A percentile compares a stretch with the other conserved stretches of the same genome.
phyloP scores from a whole-genome alignment of 2,888 invertebrate species.

The Tiliacea aurago region DNA sequence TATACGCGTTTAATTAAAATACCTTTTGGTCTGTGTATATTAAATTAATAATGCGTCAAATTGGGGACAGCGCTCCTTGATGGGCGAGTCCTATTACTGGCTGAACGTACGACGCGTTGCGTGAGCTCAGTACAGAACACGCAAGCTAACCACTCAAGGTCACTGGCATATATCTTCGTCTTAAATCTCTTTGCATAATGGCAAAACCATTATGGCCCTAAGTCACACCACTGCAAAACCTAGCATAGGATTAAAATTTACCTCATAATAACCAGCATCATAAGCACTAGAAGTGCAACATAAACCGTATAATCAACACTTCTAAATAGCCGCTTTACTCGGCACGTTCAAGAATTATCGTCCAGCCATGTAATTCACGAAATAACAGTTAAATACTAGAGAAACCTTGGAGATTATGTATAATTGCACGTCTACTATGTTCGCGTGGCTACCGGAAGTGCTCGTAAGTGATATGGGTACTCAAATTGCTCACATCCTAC shows the following conservation, averaged over 20 bases:
- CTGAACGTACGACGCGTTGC: too few species aligned
- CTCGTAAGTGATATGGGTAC: conserved; percentile 14
- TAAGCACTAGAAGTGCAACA: background rate
- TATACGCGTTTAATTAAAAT: too few species aligned
- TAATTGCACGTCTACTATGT: conserved; percentile 42
- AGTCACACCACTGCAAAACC: background rate
- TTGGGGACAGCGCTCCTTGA: too few species aligned
- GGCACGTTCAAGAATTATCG: conserved; percentile 24
- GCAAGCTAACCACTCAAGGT: too few species aligned
- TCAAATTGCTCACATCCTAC: conserved; percentile 22
- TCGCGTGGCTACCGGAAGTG: conserved; percentile 13
- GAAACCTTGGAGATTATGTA: conserved; percentile 49
- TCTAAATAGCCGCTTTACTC: conserved; percentile 6
- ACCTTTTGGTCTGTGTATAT: too few species aligned
- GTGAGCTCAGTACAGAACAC: too few species aligned
- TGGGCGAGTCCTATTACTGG: too few species aligned
- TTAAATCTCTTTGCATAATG: too few species aligned
- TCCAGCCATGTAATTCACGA: conserved; percentile 39
- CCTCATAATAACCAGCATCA: background rate
- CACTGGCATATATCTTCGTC: too few species aligned
- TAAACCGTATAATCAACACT: conserved; percentile 30
- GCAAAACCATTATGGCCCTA: too few species aligned
- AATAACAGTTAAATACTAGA: conserved; percentile 48
- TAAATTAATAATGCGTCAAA: too few species aligned
- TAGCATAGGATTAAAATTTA: background rate